Conservation (phyloP, 2,113 vertebrate species). For the Pygathrix nemaeus region DNA sequence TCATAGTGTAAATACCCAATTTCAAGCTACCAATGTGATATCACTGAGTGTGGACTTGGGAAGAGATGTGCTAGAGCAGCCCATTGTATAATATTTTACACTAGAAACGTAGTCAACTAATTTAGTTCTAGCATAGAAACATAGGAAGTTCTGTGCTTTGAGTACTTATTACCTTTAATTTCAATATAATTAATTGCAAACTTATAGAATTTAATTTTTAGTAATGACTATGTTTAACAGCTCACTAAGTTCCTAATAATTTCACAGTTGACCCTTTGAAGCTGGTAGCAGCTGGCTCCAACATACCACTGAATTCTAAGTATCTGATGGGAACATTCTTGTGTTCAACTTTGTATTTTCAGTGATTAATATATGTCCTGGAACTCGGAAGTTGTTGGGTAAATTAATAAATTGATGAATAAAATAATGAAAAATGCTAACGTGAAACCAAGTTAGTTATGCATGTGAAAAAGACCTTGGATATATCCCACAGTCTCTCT, state of each 20-base stretch:
- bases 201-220: conserved; percentile 35
- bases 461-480: neutral
- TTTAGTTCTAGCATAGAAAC: neutral
- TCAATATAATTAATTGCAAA: neutral
- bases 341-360: neutral
- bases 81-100: neutral
- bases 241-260: neutral
- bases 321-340: neutral
- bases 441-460: neutral
- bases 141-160: neutral
- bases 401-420: neutral
- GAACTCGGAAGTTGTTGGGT: neutral
- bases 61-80: neutral
- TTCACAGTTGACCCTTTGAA: neutral
- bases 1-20: neutral
- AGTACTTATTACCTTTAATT: neutral
- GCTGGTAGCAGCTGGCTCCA: neutral
- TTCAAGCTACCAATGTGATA: neutral
- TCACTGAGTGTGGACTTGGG: neutral
- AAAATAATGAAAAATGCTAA: neutral
- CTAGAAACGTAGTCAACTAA: no score
- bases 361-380: neutral
- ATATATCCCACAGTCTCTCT: neutral
- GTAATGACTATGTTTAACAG: neutral
- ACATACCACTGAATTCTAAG: neutral